Percentiles rank a stretch among this genome's conserved stretches.
Conservation (phyloP, 2,113 vertebrate species). For the Apeltes quadracus region DNA sequence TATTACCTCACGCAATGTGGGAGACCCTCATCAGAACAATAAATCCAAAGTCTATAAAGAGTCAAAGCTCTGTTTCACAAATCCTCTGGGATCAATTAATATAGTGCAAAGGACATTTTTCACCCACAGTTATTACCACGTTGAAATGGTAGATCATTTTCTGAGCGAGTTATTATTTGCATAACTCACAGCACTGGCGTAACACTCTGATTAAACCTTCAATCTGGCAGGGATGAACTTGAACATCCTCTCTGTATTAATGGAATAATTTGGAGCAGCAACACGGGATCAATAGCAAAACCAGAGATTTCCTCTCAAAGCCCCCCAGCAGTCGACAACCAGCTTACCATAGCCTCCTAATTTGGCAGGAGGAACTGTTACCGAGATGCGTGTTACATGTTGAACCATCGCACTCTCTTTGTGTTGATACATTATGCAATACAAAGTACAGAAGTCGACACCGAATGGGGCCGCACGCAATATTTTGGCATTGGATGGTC, state of each 20-base stretch:
- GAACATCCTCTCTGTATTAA: constrained; percentile 32
- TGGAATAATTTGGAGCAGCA: constrained; percentile 43
- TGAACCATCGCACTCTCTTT: not conserved
- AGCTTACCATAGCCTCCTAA: constrained; percentile 39
- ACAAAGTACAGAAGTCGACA: not conserved
- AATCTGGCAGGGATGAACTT: constrained; percentile 42
- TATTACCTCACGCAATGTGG: not conserved
- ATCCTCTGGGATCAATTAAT: constrained; percentile 50
- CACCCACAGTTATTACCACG: constrained; percentile 11
- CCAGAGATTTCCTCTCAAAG: constrained; percentile 23
- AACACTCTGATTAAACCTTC: constrained; percentile 42
- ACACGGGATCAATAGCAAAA: constrained; percentile 49
- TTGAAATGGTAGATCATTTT: constrained; percentile 8
- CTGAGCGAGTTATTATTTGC: constrained; percentile 12
- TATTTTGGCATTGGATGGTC: not conserved
- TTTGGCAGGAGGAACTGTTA: constrained; percentile 8
- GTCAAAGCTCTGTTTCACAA: constrained; percentile 26
- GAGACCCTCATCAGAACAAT: constrained; percentile 35
- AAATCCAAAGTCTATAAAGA: constrained; percentile 25
- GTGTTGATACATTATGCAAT: not conserved
- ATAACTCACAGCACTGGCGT: constrained; percentile 11
- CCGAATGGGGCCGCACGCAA: not conserved
- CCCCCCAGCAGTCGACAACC: constrained; percentile 12
- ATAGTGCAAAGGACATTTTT: constrained; percentile 3
- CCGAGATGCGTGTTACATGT: not conserved